Evolutionary conservation across 2,113 vertebrate species (phyloP).

Genomic region (Trematomus loennbergii): DNA sequence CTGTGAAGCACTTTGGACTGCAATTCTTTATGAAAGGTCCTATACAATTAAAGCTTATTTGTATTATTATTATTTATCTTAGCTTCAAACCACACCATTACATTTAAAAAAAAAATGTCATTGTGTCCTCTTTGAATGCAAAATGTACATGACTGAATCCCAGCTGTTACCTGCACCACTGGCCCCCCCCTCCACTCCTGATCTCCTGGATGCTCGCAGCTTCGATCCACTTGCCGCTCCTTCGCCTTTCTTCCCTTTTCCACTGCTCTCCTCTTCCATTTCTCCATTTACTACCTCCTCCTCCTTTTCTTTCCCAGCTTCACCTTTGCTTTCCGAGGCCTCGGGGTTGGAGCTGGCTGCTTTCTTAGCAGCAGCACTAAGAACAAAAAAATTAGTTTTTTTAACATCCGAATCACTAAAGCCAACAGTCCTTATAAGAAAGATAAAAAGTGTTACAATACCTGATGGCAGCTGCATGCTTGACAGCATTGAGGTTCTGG

Average conservation of each 20-base stretch:
- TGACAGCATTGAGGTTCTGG: conserved; percentile 90
- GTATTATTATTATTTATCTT: too few species aligned
- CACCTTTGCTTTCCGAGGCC: conserved; percentile 56
- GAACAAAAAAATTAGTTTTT: background rate
- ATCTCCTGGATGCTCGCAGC: conserved; percentile 77
- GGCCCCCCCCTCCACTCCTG: conserved; percentile 72
- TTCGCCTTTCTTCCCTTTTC: conserved; percentile 75
- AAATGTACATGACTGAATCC: background rate
- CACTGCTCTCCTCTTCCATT: conserved; percentile 83
- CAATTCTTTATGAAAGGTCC: too few species aligned
- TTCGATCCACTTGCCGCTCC: conserved; percentile 65
- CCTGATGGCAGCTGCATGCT: conserved; percentile 81
- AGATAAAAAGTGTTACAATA: conserved; percentile 16
- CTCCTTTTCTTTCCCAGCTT: conserved; percentile 71
- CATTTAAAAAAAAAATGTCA: too few species aligned
- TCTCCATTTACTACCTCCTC: conserved; percentile 92
- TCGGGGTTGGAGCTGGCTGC: conserved; percentile 50
- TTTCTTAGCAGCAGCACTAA: conserved; percentile 71
- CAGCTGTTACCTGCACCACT: conserved; percentile 64
- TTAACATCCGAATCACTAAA: background rate
- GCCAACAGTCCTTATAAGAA: background rate
- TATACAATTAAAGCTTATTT: too few species aligned
- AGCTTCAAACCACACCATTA: too few species aligned
- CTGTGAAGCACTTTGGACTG: too few species aligned
- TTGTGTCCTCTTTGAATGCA: background rate